phyloP scores from a whole-genome alignment of 2,888 invertebrate species.

The Philhelius pedissequus region DNA sequence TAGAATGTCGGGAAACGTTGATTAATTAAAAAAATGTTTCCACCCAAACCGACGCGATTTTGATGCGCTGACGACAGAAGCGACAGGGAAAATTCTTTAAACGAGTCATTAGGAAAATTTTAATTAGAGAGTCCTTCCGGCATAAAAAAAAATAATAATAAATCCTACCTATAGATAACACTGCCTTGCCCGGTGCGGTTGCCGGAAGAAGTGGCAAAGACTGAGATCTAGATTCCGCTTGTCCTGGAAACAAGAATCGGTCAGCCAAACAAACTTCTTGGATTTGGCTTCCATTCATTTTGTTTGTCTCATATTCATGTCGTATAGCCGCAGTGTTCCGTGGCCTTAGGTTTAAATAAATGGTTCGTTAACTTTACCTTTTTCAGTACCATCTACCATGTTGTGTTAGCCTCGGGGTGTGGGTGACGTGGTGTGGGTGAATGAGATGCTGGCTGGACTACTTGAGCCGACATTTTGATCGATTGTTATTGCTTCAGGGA shows the following conservation, averaged over 20 bases:
- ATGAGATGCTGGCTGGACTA: too few species aligned
- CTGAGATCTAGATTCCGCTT: not conserved
- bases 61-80: conserved; percentile 15
- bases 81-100: conserved; percentile 59
- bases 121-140: conserved; percentile 7
- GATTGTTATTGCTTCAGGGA: too few species aligned
- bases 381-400: too few species aligned
- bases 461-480: too few species aligned
- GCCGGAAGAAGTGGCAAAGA: not conserved
- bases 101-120: conserved; percentile 67
- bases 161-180: too few species aligned
- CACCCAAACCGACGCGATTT: conserved; percentile 42
- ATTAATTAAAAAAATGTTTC: conserved; percentile 68
- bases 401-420: too few species aligned
- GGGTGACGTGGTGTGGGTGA: too few species aligned
- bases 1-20: conserved; percentile 35
- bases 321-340: too few species aligned
- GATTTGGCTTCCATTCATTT: not conserved
- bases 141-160: not conserved
- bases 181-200: too few species aligned
- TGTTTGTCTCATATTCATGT: too few species aligned
- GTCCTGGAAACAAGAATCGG: not conserved
- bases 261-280: not conserved
- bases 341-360: too few species aligned
- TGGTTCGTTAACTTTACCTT: too few species aligned